These are phyloP conservation scores for Corythoichthys intestinalis DNA, from an alignment of 2,113 vertebrate genomes.

Conservation along the genomic window DNA sequence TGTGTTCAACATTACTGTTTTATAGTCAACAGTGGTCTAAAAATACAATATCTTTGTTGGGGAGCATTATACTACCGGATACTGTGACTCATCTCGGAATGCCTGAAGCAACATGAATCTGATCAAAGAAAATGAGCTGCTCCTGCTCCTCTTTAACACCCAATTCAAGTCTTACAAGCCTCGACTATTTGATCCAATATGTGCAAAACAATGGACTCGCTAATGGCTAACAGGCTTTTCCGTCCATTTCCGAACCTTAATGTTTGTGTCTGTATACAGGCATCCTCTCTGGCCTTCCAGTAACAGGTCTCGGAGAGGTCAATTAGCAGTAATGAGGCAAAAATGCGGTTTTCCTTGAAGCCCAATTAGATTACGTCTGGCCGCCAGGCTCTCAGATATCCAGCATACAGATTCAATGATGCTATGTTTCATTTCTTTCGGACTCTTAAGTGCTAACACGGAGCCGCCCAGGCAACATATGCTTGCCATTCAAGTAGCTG, in stretches of 20 bases:
- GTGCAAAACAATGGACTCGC: background rate
- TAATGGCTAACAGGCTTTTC: slow-evolving; percentile 39
- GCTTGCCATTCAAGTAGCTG: slow-evolving; percentile 31
- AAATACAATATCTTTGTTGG: background rate
- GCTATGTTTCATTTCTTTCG: slow-evolving; percentile 59
- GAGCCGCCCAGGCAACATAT: slow-evolving; percentile 25
- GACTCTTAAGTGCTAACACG: slow-evolving; percentile 23
- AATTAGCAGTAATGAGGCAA: slow-evolving; percentile 73
- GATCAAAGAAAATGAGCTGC: slow-evolving; percentile 49
- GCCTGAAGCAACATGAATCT: slow-evolving; percentile 45
- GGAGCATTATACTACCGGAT: slow-evolving; percentile 25
- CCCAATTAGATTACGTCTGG: slow-evolving; percentile 67
- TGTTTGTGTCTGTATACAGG: slow-evolving; percentile 63
- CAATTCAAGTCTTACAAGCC: slow-evolving; percentile 25
- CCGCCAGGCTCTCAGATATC: slow-evolving; percentile 65
- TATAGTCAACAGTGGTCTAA: background rate
- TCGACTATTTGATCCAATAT: background rate
- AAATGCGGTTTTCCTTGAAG: slow-evolving; percentile 70
- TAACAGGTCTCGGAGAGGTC: slow-evolving; percentile 75
- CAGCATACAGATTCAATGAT: slow-evolving; percentile 56
- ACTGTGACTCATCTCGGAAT: slow-evolving; percentile 47
- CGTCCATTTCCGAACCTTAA: slow-evolving; percentile 54
- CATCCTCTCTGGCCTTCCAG: slow-evolving; percentile 68
- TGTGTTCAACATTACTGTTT: background rate
- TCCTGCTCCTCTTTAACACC: slow-evolving; percentile 44